Evolutionary conservation across 1,140 invertebrate genomes (phyloP).

Genomic region (Zophobas morio): DNA sequence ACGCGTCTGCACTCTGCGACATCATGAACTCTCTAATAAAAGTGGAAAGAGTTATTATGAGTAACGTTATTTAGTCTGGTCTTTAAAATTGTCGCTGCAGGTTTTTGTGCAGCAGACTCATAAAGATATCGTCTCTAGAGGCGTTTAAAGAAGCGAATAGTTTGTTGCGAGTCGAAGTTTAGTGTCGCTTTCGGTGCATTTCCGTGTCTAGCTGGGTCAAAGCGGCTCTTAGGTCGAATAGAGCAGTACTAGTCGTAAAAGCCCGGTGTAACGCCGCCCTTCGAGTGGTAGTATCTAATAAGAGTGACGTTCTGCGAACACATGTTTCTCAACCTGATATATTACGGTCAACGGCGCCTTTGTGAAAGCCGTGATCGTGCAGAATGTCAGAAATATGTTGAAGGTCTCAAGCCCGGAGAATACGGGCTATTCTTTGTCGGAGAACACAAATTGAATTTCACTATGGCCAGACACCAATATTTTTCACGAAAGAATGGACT

Average conservation of each 20-base stretch:
- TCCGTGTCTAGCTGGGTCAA: too few species aligned
- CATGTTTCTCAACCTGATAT: slow-evolving; percentile 54
- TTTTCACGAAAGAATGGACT: slow-evolving; percentile 55
- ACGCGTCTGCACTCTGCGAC: too few species aligned
- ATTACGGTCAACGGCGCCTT: slow-evolving; percentile 53
- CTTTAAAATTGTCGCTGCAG: too few species aligned
- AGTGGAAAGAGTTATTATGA: too few species aligned
- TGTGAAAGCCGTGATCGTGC: slow-evolving; percentile 48
- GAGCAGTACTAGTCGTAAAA: slow-evolving; percentile 24
- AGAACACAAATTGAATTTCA: slow-evolving; percentile 54
- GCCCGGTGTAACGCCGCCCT: slow-evolving; percentile 10
- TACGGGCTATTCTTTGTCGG: slow-evolving; percentile 51
- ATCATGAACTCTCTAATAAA: too few species aligned
- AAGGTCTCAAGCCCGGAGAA: slow-evolving; percentile 50
- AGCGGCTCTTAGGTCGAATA: slow-evolving; percentile 7
- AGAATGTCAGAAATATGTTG: slow-evolving; percentile 58
- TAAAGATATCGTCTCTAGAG: too few species aligned
- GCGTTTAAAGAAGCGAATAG: too few species aligned
- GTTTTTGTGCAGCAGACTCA: too few species aligned
- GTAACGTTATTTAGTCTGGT: too few species aligned
- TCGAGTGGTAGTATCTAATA: slow-evolving; percentile 47
- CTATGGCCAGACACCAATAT: slow-evolving; percentile 50
- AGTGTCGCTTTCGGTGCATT: background rate
- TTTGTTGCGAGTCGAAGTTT: background rate
- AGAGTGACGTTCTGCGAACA: slow-evolving; percentile 52